Evolutionary conservation across 37 sponge, comb jelly and placozoan species (phyloP), one percentile per base, ranked within the genome.

Genomic region (Amphimedon queenslandica): DNA sequence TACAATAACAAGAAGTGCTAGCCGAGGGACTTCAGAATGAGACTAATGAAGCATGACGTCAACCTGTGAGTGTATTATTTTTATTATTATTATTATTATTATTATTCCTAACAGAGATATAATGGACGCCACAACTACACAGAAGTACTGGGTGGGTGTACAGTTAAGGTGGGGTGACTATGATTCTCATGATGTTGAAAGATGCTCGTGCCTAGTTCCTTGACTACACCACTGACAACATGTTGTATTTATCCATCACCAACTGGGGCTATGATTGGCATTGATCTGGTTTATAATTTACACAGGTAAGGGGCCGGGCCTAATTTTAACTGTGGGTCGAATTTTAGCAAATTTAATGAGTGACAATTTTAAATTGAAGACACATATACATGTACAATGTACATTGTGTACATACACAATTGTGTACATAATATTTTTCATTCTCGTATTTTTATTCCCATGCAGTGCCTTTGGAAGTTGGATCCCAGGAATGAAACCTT

Each of bases 41-140:
- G n/a, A n/a, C n/a, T n/a, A 98, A 98, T 98, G 99, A 98, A 98
- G 66, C 99, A 98, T 40, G 99, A 98, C 57, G 99, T 98, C 37
- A n/a, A n/a, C n/a, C n/a, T n/a, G n/a, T n/a, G n/a, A n/a, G n/a
- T n/a, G n/a, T n/a, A n/a, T n/a, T n/a, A 98, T 94, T 71, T 88
- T 98, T n/a, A n/a, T n/a, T n/a, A n/a, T n/a, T n/a, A n/a, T n/a
- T n/a, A n/a, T n/a, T n/a, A n/a, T 47, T 13, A 47, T 13, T 6
- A 39, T 63, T 2, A 66, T 23, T 24, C 28, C 16, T 21, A 27
- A 29, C 56, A 93, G 93, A 77, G 99, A 98, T 78, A 80, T 83
- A 30, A 91, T 98, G 95, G 99, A 98, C 71, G 88, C 85, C 71
- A 85, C 90, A 27, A 92, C 99, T 21, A 89, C 99, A 0, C 99